Base-by-base conservation (phyloP, 1,140 invertebrate genomes). In the Zaprionus camerounensis region DNA sequence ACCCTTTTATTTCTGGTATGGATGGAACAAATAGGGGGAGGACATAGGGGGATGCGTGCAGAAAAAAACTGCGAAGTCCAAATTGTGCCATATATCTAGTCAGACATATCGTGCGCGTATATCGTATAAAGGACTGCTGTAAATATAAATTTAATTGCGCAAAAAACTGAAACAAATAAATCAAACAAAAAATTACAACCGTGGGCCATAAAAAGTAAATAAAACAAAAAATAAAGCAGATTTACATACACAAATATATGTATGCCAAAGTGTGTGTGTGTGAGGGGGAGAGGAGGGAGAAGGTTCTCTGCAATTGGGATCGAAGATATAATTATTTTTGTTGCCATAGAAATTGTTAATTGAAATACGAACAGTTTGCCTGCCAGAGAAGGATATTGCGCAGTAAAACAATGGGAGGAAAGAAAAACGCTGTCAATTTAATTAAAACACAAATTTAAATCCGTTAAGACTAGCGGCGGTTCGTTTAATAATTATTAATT, bases 111-210 rank as follows among this genome's bases (percentile, higher is more conserved):
- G 58, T 38, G 46, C 61, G 28, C 56, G 53, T 57, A 51, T 51
- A 65, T 72, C 49, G 46, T 28, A 68, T 71, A 64, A 72, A 72
- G 57, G 44, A 76, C 76, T 58, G 76, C 65, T 77, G 81, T 81
- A 88, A 83, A 87, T 88, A 87, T 81, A 87, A 80, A 88, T 88
- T 88, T 88, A 87, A 84, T 87, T 87, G 84, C 74, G 79, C 64
- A 87, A 87, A 81, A 87, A 82, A 80, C 55, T 70, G 71, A 66
- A 51, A 71, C 44, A 70, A 82, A 82, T 80, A 73, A 68, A 61
- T 75, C 62, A 83, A 82, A 70, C 38, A 64, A 76, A 55, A 84
- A 63, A 38, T 49, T 49, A 64, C 72, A 66, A 51, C 20, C 44
- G 12, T 22, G 26, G 56, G 34, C 34, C n/a, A 38, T 38, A 56